Evolutionary conservation across 2,888 invertebrate genomes (phyloP), one percentile per base, ranked within the genome.

Genomic region (Willowsia nigromaculata): DNA sequence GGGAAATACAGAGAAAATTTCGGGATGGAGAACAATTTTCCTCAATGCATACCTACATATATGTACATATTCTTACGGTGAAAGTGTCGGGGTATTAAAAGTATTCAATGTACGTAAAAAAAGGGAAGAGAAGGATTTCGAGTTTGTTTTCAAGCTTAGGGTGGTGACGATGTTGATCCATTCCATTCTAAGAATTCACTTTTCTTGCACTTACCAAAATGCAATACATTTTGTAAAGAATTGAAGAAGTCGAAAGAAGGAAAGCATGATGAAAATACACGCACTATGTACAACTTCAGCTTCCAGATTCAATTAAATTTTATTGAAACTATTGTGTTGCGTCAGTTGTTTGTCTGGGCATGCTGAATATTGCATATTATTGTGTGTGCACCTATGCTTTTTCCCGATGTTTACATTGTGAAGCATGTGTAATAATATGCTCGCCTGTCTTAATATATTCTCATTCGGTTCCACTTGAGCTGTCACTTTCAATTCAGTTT

Each of bases 401-500:
- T 65, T 25, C 25, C 62, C 30, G 2, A 15, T 33, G 65, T 6
- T 53, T 7, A 53, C 30, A 62, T 15, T 30, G 2, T 30, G 15
- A 62, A 30, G 15, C 62, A 27, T n/a, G 62, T 30, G n/a, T 62
- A n/a, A n/a, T n/a, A n/a, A 27, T 25, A n/a, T 53, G 1, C 18
- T 22, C 27, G n/a, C 27, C 25, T 25, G 25, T 22, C 43, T 43
- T 71, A 2, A 43, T 43, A 43, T 11, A 71, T 43, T 71, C 25
- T 37, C 25, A 43, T 85, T 71, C 40, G 50, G 15, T 85, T 85
- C 78, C 85, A 62, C 85, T 85, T 78, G 76, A 85, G 40, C 76
- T 27, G 65, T 78, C 74, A 62, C 68, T 50, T 65, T 76, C 86
- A 86, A 47, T 86, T 40, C 68, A 30, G 22, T 27, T 62, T 18